Conservation (phyloP, 2,113 vertebrate genomes). For the Carlito syrichta region DNA sequence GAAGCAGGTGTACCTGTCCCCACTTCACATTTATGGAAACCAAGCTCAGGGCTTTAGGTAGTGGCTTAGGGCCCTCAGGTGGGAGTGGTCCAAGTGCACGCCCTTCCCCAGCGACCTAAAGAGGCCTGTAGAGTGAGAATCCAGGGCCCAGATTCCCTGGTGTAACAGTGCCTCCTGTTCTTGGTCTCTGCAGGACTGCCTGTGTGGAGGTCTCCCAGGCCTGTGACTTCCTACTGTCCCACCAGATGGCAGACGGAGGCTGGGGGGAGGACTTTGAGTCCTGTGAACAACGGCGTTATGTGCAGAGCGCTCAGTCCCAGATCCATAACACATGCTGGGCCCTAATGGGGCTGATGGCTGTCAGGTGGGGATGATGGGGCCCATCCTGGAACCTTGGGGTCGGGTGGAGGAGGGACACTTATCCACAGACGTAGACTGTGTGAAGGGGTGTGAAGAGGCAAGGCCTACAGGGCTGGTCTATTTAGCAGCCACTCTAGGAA, state of each 20-base stretch:
- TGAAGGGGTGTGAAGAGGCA: neutral
- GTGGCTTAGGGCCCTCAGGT: too few relatives aligned
- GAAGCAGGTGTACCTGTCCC: neutral
- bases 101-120: too few relatives aligned
- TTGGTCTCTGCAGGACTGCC: constrained; percentile 76
- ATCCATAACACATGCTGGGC: constrained; percentile 98
- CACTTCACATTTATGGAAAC: neutral
- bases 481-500: neutral
- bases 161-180: accelerated
- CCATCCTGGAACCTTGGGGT: accelerated
- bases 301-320: constrained; percentile 90
- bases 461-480: neutral
- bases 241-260: constrained; percentile 94
- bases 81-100: neutral
- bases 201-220: constrained; percentile 87
- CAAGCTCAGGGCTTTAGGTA: too few relatives aligned
- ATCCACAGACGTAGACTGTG: accelerated
- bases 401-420: neutral
- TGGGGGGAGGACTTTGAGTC: constrained; percentile 99
- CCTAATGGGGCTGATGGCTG: constrained; percentile 94
- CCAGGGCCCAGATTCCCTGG: neutral
- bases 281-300: constrained; percentile 88
- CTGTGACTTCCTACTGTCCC: constrained; percentile 91
- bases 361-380: constrained; percentile 81
- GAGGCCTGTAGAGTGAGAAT: neutral